Base-by-base conservation (phyloP, 1,140 invertebrate genomes). In the Tetranychus urticae region DNA sequence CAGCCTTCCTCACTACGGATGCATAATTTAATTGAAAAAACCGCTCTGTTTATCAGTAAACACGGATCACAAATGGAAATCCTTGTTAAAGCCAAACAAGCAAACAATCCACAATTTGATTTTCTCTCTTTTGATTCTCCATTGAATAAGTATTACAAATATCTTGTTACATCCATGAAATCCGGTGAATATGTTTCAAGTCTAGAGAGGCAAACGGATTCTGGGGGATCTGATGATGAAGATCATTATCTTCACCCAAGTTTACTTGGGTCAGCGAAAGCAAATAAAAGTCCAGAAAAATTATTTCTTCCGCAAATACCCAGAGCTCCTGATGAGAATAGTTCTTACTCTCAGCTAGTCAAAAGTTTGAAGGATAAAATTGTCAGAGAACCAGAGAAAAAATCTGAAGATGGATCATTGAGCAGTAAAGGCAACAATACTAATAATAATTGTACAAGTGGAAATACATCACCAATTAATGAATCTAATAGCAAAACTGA, bases 11-110 rank as follows among this genome's bases (percentile, higher is more conserved):
- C 57, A 2, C 79, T 84, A 67, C 97, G 96, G 70, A 78, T 86
- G 65, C 88, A 94, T 73, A 82, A 85, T 4, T 88, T 96, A 59
- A 96, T 98, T 68, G 88, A 93, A 70, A 96, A 92, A 74, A 98
- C 94, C 1, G 91, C 93, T 0, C 75, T 81, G 57, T 97, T 97
- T 75, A 88, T 98, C 64, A 83, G 85, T 62, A 77, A 80, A 52
- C 91, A 97, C 71, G 93, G 92, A 1, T 77, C 81, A 39, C 94
- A 98, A 75, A 96, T 97, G 91, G 93, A 98, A 75, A 94, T 98
- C 59, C 77, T 97, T 0, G 82, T 98, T 60, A 97, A 96, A 75
- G 86, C 90, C 8, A 97, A 97, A 73, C 94, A 98, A 72, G 78
- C 85, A 0, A 82, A 84, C 66, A 98, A 97, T 76, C 77, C 82